Percentiles rank a stretch among this genome's conserved stretches.
phyloP scores from a whole-genome alignment of 2,797 vertebrate genomes.

The Smutsia gigantea region DNA sequence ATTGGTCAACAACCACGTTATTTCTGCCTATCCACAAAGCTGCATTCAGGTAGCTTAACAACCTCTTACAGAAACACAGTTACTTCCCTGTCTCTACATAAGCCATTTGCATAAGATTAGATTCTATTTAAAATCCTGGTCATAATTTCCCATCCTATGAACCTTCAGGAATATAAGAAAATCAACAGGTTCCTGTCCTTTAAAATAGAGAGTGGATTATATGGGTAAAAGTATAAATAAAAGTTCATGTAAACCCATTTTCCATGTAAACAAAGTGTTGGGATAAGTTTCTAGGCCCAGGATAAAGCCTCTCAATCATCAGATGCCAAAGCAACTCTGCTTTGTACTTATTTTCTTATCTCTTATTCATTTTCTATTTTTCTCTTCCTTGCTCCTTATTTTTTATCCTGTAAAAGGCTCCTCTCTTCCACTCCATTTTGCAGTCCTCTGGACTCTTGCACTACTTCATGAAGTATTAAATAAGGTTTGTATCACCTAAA shows the following conservation, averaged over 20 bases:
- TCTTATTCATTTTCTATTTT: not conserved
- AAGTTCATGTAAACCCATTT: not conserved
- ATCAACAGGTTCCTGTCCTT: not conserved
- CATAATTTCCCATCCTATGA: not conserved
- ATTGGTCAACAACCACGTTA: not conserved
- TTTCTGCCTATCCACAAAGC: not conserved
- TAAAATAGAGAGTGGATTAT: not conserved
- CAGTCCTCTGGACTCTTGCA: not conserved
- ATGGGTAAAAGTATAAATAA: not conserved
- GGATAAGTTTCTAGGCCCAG: not conserved
- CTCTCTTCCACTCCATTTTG: not conserved
- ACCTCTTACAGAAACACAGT: not conserved
- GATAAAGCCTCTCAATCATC: not conserved
- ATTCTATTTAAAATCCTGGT: not conserved
- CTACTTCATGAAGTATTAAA: not conserved
- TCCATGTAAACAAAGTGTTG: not conserved
- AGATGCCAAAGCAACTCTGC: not conserved
- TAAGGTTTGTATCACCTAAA: not conserved
- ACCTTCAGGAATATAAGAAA: constrained; percentile 28
- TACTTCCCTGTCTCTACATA: not conserved
- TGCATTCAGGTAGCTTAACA: not conserved
- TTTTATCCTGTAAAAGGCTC: not conserved
- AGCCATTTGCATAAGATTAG: not conserved
- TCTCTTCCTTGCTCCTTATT: not conserved
- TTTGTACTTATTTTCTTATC: not conserved